phyloP scores from a whole-genome alignment of 2,888 invertebrate species.

The Imbricaverruca yamaguchii region DNA sequence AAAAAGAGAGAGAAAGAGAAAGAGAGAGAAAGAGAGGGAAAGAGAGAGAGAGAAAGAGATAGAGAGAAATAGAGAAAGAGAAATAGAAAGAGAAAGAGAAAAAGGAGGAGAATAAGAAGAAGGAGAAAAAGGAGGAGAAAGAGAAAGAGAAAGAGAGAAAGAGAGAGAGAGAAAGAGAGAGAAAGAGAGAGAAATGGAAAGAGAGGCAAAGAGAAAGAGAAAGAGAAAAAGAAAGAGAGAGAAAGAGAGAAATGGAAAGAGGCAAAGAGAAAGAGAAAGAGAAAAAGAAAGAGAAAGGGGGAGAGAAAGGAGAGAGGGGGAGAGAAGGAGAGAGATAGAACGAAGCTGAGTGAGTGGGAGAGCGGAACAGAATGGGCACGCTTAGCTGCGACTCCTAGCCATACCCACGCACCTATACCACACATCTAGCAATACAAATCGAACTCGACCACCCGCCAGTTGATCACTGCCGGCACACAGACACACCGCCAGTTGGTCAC shows the following conservation, averaged over 20 bases:
- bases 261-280: not conserved
- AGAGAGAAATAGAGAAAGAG: not conserved
- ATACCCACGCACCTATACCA: no score
- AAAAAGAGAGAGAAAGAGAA: not conserved
- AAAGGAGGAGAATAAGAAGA: not conserved
- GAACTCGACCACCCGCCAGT: no score
- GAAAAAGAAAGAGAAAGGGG: conserved; percentile 1
- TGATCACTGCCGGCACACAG: no score
- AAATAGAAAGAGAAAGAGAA: not conserved
- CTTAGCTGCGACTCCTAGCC: no score
- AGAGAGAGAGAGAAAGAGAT: not conserved
- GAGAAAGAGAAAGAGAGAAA: not conserved
- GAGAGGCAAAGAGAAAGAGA: no score
- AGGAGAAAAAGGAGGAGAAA: not conserved
- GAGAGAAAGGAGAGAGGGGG: not conserved
- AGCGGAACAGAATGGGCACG: no score
- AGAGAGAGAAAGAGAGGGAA: not conserved
- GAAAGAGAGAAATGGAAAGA: not conserved
- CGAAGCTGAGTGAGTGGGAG: no score
- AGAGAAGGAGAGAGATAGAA: no score
- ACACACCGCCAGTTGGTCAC: no score
- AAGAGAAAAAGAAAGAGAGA: no score
- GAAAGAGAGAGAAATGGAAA: not conserved
- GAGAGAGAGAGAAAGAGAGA: not conserved
- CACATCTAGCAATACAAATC: no score